phyloP scores from a whole-genome alignment of 2,797 vertebrate genomes.

The Bovichtus variegatus region DNA sequence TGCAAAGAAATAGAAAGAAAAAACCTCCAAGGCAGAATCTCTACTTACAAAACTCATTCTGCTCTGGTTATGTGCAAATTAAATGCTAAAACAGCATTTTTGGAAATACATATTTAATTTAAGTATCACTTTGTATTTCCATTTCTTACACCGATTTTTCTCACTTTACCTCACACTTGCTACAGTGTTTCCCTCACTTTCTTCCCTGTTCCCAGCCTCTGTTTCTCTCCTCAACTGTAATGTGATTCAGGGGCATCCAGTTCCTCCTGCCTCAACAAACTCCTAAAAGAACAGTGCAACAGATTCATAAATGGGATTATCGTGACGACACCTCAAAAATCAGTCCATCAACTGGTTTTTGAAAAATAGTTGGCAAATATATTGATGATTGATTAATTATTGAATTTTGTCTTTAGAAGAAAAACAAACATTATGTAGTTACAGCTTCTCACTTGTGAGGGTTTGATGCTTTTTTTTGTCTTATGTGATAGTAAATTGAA shows the following conservation, averaged over 20 bases:
- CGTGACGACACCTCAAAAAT: neutral
- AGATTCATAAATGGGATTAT: neutral
- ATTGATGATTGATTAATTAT: neutral
- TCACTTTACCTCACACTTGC: neutral
- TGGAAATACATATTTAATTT: conserved; percentile 52
- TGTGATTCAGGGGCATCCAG: neutral
- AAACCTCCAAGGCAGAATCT: conserved; percentile 20
- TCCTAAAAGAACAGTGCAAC: neutral
- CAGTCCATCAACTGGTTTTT: neutral
- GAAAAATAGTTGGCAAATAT: neutral
- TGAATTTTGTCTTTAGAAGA: neutral
- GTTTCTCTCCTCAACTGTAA: neutral
- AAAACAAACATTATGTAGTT: neutral
- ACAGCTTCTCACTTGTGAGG: neutral
- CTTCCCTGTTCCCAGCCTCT: neutral
- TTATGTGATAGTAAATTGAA: neutral
- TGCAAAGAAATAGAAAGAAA: neutral
- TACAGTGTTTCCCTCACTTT: neutral
- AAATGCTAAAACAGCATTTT: conserved; percentile 44
- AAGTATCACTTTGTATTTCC: conserved; percentile 47
- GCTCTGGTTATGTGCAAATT: conserved; percentile 30
- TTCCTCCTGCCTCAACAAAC: neutral
- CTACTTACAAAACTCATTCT: conserved; percentile 38
- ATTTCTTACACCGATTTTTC: conserved; percentile 11
- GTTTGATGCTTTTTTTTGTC: neutral